Evolutionary conservation across 2,888 invertebrate genomes (phyloP), one percentile per base, ranked within the genome.

Genomic region (Brenthis ino): DNA sequence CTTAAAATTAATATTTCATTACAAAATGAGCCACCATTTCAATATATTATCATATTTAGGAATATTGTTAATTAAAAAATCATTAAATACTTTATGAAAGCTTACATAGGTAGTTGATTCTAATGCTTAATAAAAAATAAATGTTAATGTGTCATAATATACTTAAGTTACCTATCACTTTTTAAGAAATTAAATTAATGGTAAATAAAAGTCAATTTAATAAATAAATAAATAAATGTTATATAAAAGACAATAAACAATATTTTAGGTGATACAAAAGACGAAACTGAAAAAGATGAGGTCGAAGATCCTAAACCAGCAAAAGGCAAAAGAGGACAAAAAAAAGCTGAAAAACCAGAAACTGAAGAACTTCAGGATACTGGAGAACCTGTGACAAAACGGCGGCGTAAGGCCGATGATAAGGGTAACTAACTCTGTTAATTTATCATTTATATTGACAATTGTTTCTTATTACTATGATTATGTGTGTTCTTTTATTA

Each of bases 351-450:
- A 58, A 78, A 80, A 14, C 63, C 79, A 5, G 85, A 87, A 37
- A 61, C 75, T 3, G 86, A 85, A 8, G 86, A 84, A 60, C 71
- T 82, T 3, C 83, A 83, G 69, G 88, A 88, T 50, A 81, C 83
- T 3, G 85, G 79, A 5, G 91, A 90, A 74, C 79, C 86, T 13
- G 82, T 81, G 8, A 80, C 80, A 53, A 91, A 91, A 76, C 86
- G 91, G 72, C 83, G 87, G 74, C 90, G 91, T 77, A 91, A 91
- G 76, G 81, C 79, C 1, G 91, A 90, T 56, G 90, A 91, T 48
- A 90, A 91, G 90, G 92, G 92, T 93, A 92, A 91, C 77, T 92
- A 91, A 82, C 80, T 28, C 28, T 79, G 77, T 82, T 80, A 50
- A 60, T 60, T 83, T 82, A 77, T 80, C 61, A 70, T 56, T 71